Evolutionary conservation across 2,888 invertebrate genomes (phyloP).

Genomic region (Macrophya alboannulata): DNA sequence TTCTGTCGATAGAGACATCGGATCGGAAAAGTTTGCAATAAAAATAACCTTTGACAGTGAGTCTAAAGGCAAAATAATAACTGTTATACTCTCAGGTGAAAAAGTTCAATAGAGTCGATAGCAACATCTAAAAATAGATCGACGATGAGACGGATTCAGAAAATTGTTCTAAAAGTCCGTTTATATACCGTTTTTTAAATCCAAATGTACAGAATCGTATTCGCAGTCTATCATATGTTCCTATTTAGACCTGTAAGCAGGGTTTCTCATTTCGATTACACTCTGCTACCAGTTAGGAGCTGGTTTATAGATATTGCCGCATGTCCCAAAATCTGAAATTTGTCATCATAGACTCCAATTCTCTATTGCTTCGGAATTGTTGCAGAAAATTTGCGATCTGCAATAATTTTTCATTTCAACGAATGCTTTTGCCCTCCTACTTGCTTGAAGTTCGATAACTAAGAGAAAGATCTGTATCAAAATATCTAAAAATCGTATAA

Average conservation of each 20-base stretch:
- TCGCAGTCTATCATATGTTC: neutral
- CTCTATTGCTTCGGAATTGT: too few species aligned
- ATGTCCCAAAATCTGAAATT: too few species aligned
- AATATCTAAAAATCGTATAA: too few species aligned
- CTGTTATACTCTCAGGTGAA: neutral
- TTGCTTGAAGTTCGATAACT: too few species aligned
- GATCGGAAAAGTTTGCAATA: neutral
- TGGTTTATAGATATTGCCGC: too few species aligned
- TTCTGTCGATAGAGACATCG: neutral
- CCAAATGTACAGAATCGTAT: neutral
- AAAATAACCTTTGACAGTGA: neutral
- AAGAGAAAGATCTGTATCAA: too few species aligned
- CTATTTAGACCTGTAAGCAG: neutral
- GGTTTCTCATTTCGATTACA: neutral
- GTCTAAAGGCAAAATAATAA: too few species aligned
- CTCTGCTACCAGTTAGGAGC: neutral
- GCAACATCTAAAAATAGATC: neutral
- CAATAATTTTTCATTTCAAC: too few species aligned
- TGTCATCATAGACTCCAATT: too few species aligned
- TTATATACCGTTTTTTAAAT: neutral
- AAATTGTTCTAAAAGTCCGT: neutral
- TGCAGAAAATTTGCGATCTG: too few species aligned
- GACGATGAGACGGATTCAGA: neutral
- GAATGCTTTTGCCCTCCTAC: too few species aligned
- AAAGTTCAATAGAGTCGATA: neutral